Evolutionary conservation across 2,113 vertebrate species (phyloP).

Genomic region (Rutilus rutilus): DNA sequence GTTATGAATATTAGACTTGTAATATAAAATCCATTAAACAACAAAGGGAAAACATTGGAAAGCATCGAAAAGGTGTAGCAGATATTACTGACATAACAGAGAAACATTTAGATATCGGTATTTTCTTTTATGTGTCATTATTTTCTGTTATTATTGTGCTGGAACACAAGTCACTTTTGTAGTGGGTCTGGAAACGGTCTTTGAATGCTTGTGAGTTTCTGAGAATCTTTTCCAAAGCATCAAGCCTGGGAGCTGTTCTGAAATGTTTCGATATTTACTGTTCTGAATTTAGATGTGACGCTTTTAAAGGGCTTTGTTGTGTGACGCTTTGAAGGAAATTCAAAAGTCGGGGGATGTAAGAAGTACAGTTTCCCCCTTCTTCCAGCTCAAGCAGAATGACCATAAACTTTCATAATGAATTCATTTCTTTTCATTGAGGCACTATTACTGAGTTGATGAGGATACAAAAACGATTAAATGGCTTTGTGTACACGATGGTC

Average conservation of each 20-base stretch:
- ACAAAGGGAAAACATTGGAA: background rate
- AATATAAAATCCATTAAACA: constrained; percentile 2
- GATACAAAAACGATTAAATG: background rate
- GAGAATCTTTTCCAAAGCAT: background rate
- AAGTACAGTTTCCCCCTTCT: background rate
- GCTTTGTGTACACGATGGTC: background rate
- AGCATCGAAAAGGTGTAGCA: background rate
- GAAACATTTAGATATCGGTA: background rate
- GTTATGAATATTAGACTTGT: background rate
- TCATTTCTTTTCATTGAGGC: background rate
- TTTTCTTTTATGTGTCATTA: background rate
- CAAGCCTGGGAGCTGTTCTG: background rate
- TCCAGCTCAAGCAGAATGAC: background rate
- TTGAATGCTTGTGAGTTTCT: constrained; percentile 19
- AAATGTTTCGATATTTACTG: background rate
- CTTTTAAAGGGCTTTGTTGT: constrained; percentile 23
- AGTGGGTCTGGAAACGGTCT: background rate
- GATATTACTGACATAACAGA: background rate
- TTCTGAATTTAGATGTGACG: background rate
- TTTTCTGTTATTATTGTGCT: background rate
- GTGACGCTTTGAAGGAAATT: background rate
- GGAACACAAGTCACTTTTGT: constrained; percentile 33
- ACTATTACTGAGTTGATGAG: background rate
- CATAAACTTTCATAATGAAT: background rate
- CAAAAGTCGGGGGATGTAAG: background rate